Conservation (phyloP, 2,888 invertebrate species). For the Drosophila leonis region DNA sequence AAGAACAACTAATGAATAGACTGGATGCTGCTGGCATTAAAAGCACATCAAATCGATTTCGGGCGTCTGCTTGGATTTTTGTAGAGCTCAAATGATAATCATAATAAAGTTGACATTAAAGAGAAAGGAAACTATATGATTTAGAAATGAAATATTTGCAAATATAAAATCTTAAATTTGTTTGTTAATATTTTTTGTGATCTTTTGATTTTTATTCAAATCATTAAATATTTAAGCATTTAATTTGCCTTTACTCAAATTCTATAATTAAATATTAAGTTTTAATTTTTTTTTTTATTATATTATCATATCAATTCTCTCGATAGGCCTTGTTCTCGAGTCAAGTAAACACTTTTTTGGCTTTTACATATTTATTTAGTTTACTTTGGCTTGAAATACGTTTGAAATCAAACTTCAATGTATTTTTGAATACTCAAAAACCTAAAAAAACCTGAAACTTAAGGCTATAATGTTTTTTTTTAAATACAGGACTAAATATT, state of each 20-base stretch:
- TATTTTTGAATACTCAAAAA: too few relatives aligned
- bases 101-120: not conserved
- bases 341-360: too few relatives aligned
- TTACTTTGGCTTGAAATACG: too few relatives aligned
- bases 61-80: not conserved
- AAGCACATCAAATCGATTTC: slow-evolving; percentile 10
- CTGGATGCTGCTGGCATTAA: not conserved
- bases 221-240: not conserved
- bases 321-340: too few relatives aligned
- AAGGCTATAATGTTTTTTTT: too few relatives aligned
- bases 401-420: too few relatives aligned
- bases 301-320: too few relatives aligned
- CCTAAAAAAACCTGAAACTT: too few relatives aligned
- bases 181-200: not conserved
- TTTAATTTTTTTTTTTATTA: too few relatives aligned
- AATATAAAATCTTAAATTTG: not conserved
- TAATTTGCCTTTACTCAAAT: not conserved
- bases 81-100: not conserved
- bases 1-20: not conserved
- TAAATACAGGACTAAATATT: too few relatives aligned
- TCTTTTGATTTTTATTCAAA: not conserved
- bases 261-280: not conserved
- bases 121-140: too few relatives aligned
- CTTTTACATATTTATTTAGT: too few relatives aligned
- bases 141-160: not conserved